Evolutionary conservation across 2,888 invertebrate species (phyloP).

Genomic region (Eudiplozoon nipponicum): DNA sequence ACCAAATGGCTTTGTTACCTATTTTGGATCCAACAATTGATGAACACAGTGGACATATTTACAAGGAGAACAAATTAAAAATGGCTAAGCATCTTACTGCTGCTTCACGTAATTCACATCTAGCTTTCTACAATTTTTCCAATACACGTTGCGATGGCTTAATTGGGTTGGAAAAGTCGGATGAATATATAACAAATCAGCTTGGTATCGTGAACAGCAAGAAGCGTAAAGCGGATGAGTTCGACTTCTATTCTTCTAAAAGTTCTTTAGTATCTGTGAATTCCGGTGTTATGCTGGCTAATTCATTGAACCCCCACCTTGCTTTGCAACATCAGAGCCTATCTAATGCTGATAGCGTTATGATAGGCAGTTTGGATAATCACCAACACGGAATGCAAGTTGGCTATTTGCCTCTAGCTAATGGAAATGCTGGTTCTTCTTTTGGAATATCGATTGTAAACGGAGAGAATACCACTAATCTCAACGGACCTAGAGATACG

Average conservation of each 20-base stretch:
- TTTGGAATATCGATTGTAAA: not conserved
- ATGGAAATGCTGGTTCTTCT: too few species aligned
- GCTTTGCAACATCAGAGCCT: not conserved
- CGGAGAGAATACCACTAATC: not conserved
- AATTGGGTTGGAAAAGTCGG: not conserved
- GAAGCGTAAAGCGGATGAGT: slow-evolving; percentile 11
- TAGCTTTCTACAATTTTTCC: too few species aligned
- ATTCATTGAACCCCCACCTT: not conserved
- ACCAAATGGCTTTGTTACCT: too few species aligned
- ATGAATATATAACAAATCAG: slow-evolving; percentile 2
- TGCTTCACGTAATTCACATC: not conserved
- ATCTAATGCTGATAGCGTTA: too few species aligned
- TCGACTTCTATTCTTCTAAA: slow-evolving; percentile 5
- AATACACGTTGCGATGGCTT: too few species aligned
- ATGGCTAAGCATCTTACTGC: slow-evolving; percentile 1
- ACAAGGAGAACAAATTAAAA: slow-evolving; percentile 12
- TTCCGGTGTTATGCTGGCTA: too few species aligned
- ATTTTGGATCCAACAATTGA: too few species aligned
- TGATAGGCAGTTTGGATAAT: too few species aligned
- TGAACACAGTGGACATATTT: slow-evolving; percentile 30
- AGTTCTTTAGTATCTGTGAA: too few species aligned
- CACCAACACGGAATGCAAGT: too few species aligned
- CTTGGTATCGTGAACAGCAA: slow-evolving; percentile 1
- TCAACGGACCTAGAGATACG: not conserved
- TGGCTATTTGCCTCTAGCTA: too few species aligned